A percentile compares a stretch with the other conserved stretches of the same genome.
phyloP scores from a whole-genome alignment of 2,113 vertebrate genomes.

The Oreotrochilus melanogaster region DNA sequence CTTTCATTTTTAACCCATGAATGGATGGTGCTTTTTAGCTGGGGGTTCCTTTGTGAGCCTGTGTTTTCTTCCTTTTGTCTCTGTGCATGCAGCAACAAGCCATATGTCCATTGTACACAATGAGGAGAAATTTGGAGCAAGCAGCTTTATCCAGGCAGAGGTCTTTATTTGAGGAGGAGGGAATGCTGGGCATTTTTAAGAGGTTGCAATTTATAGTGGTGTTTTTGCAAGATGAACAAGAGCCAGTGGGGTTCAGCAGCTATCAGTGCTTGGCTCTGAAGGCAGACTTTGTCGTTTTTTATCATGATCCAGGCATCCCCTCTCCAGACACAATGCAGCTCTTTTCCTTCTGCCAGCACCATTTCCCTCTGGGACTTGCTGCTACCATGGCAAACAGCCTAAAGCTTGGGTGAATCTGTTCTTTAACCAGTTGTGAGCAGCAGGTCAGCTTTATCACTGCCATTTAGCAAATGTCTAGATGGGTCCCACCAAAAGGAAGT shows the following conservation, averaged over 20 bases:
- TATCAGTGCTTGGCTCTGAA: neutral
- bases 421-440: neutral
- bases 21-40: neutral
- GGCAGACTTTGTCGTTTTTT: neutral
- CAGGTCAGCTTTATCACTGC: accelerated
- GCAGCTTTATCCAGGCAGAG: neutral
- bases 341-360: neutral
- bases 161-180: neutral
- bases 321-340: neutral
- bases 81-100: accelerated
- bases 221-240: accelerated
- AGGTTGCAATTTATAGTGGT: neutral
- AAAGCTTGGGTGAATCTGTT: neutral
- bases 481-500: neutral
- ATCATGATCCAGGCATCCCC: neutral
- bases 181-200: accelerated
- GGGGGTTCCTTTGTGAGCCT: neutral
- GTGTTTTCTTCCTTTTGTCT: neutral
- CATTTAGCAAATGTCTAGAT: accelerated
- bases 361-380: neutral
- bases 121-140: neutral
- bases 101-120: accelerated
- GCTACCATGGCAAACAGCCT: neutral
- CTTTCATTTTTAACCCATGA: neutral
- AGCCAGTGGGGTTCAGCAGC: neutral